phyloP scores from a whole-genome alignment of 2,888 invertebrate species.

The Synanthedon vespiformis region DNA sequence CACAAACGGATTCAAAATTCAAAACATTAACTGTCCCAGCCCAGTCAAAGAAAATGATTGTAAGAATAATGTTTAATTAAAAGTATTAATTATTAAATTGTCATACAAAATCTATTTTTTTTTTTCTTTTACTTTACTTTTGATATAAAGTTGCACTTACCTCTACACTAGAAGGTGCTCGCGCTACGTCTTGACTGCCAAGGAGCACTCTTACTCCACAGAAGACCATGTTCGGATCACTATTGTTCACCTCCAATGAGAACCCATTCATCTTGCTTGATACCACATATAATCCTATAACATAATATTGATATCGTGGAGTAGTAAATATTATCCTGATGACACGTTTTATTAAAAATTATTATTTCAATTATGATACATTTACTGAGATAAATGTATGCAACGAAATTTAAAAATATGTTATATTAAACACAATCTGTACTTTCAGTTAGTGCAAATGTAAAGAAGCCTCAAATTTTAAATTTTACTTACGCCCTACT shows the following conservation, averaged over 20 bases:
- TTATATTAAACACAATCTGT: neutral
- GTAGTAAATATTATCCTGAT: too few species aligned
- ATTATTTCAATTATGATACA: too few species aligned
- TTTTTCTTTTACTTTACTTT: neutral
- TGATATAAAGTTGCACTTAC: slow-evolving; percentile 28
- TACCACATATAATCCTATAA: slow-evolving; percentile 88
- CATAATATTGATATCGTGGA: too few species aligned
- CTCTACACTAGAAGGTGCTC: slow-evolving; percentile 83
- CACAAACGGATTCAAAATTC: too few species aligned
- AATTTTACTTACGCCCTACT: neutral
- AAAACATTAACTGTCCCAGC: too few species aligned
- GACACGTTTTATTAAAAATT: too few species aligned
- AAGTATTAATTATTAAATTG: too few species aligned
- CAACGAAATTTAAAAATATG: too few species aligned
- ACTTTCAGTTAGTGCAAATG: neutral
- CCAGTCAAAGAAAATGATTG: slow-evolving; percentile 1
- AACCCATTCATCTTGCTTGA: slow-evolving; percentile 93
- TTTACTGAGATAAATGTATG: too few species aligned
- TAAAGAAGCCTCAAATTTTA: neutral
- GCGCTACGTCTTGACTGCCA: slow-evolving; percentile 84
- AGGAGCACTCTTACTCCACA: slow-evolving; percentile 88
- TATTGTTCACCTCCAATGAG: slow-evolving; percentile 87
- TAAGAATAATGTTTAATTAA: neutral
- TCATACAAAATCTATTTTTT: too few species aligned
- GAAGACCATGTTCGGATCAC: slow-evolving; percentile 89